phyloP scores from a whole-genome alignment of 2,113 vertebrate species.

The Cichladusa arquata region DNA sequence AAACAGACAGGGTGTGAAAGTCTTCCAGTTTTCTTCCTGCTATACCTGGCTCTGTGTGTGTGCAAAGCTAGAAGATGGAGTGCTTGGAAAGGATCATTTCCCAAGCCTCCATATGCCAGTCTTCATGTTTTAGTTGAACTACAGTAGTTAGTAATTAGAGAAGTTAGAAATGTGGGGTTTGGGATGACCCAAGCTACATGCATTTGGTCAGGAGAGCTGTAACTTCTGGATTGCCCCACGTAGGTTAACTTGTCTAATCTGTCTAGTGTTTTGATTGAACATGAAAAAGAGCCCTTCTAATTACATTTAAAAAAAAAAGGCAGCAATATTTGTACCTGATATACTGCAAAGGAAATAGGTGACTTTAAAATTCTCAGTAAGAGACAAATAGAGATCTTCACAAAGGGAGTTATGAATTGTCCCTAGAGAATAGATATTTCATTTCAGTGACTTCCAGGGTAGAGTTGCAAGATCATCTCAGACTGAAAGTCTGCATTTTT shows the following conservation, averaged over 20 bases:
- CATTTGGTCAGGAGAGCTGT: neutral
- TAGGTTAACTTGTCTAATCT: neutral
- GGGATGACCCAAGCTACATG: neutral
- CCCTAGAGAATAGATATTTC: neutral
- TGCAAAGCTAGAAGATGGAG: neutral
- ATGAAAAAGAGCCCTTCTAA: neutral
- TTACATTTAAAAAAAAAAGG: neutral
- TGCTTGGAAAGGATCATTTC: neutral
- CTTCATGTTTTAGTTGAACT: neutral
- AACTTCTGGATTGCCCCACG: neutral
- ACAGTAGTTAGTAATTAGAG: neutral
- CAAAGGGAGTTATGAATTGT: neutral
- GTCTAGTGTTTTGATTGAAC: neutral
- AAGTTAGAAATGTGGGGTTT: neutral
- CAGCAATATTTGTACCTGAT: neutral
- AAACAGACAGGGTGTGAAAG: neutral
- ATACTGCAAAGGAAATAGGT: neutral
- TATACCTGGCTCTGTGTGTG: rapidly evolving
- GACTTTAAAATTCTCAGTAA: neutral
- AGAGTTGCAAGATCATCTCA: neutral
- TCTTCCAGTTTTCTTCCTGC: neutral
- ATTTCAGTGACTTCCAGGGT: neutral
- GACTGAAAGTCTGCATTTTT: neutral
- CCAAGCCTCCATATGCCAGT: neutral
- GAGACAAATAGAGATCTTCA: neutral